phyloP scores from a whole-genome alignment of 2,113 vertebrate genomes.

The Oceanites oceanicus region DNA sequence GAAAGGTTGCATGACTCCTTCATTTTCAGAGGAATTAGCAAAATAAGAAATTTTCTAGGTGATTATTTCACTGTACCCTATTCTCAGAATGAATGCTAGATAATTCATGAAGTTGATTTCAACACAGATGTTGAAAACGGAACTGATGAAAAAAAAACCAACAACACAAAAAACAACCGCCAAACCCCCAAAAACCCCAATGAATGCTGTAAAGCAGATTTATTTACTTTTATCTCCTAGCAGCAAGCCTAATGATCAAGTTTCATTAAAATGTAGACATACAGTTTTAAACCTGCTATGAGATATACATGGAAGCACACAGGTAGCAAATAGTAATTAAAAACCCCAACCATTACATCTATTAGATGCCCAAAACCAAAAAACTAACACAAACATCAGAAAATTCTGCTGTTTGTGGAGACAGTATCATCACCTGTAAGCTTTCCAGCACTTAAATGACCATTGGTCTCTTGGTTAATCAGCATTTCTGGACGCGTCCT shows the following conservation, averaged over 20 bases:
- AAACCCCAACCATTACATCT: fast-evolving
- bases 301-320: not conserved
- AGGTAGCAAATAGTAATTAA: not conserved
- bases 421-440: not conserved
- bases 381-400: not conserved
- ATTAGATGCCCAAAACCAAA: not conserved
- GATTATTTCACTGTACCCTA: not conserved
- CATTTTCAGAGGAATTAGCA: not conserved
- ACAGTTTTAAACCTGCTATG: not conserved
- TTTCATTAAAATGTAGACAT: not conserved
- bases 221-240: not conserved
- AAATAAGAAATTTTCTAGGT: not conserved
- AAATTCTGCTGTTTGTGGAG: not conserved
- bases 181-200: too few species aligned
- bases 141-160: not conserved
- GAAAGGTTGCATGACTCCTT: not conserved
- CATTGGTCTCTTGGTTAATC: not conserved
- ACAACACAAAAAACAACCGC: fast-evolving
- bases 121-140: not conserved
- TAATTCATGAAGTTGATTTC: not conserved
- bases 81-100: not conserved
- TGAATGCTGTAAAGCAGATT: not conserved
- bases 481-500: not conserved
- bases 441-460: not conserved
- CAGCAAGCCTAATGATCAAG: not conserved